Conservation (phyloP, 1,140 invertebrate genomes). For the Aradophagus sp. region DNA sequence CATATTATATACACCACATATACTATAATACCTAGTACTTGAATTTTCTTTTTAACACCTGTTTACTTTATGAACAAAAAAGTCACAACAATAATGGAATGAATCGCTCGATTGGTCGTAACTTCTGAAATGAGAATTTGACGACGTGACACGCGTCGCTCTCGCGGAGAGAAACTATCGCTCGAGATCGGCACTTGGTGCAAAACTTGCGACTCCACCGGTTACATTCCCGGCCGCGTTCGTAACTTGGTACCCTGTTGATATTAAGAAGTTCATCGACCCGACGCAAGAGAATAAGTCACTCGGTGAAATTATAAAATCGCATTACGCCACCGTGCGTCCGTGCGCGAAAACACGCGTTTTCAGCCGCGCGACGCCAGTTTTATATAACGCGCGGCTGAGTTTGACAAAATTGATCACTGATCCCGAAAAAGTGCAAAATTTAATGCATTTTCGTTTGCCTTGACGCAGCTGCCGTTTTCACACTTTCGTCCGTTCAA, state of each 20-base stretch:
- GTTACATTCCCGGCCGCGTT: conserved; percentile 60
- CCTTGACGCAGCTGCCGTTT: no score
- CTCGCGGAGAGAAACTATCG: conserved; percentile 47
- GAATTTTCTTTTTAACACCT: no score
- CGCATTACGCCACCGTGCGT: conserved; percentile 59
- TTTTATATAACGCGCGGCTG: conserved; percentile 28
- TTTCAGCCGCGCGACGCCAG: conserved; percentile 1
- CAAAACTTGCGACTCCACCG: conserved; percentile 50
- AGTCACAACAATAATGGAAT: no score
- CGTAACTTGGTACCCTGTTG: conserved; percentile 61
- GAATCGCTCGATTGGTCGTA: no score
- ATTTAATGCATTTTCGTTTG: no score
- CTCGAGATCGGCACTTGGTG: conserved; percentile 32
- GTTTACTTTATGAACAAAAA: no score
- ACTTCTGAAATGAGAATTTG: no score
- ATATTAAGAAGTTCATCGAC: conserved; percentile 62
- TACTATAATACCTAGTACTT: no score
- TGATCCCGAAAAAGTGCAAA: no score
- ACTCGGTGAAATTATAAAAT: conserved; percentile 64
- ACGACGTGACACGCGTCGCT: no score
- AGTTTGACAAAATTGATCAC: conserved; percentile 28
- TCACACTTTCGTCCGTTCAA: no score
- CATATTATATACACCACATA: no score
- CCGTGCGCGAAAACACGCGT: conserved; percentile 10
- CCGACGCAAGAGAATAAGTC: conserved; percentile 57